These are phyloP conservation scores for Heteromyza rotundicornis DNA, from an alignment of 2,888 invertebrate species.

Conservation along the genomic window DNA sequence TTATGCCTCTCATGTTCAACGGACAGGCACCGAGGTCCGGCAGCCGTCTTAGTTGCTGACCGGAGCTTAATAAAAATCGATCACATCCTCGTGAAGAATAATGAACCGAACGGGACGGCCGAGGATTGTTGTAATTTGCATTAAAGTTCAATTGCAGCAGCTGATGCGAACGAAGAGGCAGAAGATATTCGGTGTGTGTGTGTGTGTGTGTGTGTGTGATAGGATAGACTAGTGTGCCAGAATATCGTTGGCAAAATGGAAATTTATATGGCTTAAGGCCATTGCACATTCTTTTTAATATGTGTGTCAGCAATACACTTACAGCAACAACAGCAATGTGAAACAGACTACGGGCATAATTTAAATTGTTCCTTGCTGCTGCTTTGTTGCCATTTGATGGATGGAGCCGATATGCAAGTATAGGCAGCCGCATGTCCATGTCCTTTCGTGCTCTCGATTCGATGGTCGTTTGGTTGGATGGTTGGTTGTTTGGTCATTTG, in stretches of 20 bases:
- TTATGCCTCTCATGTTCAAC: neutral
- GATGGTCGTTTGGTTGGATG: neutral
- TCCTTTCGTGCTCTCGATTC: too few relatives aligned
- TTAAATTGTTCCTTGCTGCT: neutral
- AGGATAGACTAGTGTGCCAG: neutral
- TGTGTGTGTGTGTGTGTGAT: neutral
- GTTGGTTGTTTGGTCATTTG: neutral
- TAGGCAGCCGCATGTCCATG: too few relatives aligned
- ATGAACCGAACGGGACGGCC: neutral
- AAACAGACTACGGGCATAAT: neutral
- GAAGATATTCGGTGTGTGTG: too few relatives aligned
- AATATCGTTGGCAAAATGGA: neutral
- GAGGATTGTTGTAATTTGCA: neutral
- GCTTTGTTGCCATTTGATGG: neutral
- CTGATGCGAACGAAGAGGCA: neutral
- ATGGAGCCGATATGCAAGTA: neutral
- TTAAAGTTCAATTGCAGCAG: neutral
- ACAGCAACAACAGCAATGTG: neutral
- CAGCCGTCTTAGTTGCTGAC: too few relatives aligned
- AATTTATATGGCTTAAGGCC: neutral
- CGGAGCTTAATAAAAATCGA: neutral
- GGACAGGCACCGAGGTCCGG: neutral
- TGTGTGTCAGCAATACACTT: neutral
- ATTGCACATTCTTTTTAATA: slow-evolving; percentile 1
- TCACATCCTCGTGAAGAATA: neutral